phyloP scores from a whole-genome alignment of 2,888 invertebrate species.

The Apomyelois bistriatella region DNA sequence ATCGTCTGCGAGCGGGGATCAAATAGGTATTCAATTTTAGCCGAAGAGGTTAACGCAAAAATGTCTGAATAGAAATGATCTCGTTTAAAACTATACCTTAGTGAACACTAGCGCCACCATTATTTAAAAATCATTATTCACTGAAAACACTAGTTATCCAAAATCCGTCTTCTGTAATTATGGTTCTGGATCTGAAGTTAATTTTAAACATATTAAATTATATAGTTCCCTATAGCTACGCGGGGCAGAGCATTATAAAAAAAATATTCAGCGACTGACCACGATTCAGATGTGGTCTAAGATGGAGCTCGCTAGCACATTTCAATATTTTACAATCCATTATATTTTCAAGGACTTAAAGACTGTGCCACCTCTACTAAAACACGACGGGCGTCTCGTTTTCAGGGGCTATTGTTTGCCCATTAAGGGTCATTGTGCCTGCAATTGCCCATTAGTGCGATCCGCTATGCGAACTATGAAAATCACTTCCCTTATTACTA shows the following conservation, averaged over 20 bases:
- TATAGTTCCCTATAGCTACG: too few species aligned
- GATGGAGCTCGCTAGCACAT: too few species aligned
- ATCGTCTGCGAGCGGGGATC: background rate
- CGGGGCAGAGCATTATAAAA: too few species aligned
- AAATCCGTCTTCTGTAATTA: too few species aligned
- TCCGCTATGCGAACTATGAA: background rate
- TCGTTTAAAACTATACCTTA: background rate
- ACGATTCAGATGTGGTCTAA: too few species aligned
- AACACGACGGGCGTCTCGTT: background rate
- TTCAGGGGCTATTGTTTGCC: slow-evolving; percentile 7
- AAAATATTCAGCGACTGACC: too few species aligned
- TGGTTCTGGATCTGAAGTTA: too few species aligned
- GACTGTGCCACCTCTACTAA: background rate
- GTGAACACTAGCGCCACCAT: too few species aligned
- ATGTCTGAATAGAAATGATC: background rate
- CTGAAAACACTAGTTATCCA: too few species aligned
- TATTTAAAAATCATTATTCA: too few species aligned
- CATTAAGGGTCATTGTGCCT: background rate
- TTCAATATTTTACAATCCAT: background rate
- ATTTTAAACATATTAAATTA: too few species aligned
- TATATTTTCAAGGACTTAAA: background rate
- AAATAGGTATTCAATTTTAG: background rate
- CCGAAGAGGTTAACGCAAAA: background rate
- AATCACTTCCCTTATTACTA: too few species aligned
- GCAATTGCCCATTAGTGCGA: slow-evolving; percentile 1